Percentiles rank a stretch among this genome's conserved stretches.
phyloP scores from a whole-genome alignment of 2,113 vertebrate species.

The Danionella cerebrum region DNA sequence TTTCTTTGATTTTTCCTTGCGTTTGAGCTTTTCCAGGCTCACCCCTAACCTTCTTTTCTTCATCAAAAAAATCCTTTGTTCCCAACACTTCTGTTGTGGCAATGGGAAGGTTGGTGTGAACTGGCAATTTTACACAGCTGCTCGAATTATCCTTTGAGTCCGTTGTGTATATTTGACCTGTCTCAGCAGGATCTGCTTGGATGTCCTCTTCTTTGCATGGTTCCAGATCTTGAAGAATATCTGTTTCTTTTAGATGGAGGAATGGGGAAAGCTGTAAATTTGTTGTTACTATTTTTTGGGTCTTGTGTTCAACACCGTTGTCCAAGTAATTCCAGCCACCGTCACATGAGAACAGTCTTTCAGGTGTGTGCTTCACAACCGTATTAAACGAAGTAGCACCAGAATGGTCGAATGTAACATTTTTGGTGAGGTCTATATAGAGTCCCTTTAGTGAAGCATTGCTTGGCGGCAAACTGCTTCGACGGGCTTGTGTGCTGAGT shows the following conservation, averaged over 20 bases:
- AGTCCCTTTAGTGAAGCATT: constrained; percentile 51
- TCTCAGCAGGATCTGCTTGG: neutral
- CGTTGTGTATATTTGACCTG: neutral
- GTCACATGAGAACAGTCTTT: constrained; percentile 40
- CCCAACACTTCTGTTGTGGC: constrained; percentile 12
- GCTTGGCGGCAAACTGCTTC: constrained; percentile 61
- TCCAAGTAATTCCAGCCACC: constrained; percentile 37
- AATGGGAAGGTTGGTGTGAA: neutral
- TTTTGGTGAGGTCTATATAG: constrained; percentile 25
- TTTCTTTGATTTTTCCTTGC: constrained; percentile 36
- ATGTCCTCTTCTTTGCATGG: constrained; percentile 3
- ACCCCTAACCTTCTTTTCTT: constrained; percentile 17
- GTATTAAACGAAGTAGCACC: constrained; percentile 18
- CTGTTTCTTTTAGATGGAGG: constrained; percentile 35
- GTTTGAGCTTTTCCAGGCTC: constrained; percentile 25
- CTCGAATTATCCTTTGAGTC: neutral
- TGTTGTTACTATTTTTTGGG: constrained; percentile 20
- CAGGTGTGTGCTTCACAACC: constrained; percentile 46
- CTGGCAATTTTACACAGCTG: constrained; percentile 1
- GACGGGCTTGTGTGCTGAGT: constrained; percentile 47
- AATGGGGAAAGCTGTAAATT: constrained; percentile 28
- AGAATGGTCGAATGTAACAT: constrained; percentile 24
- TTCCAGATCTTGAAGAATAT: constrained; percentile 41
- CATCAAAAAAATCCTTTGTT: constrained; percentile 16
- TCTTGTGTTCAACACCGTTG: neutral